phyloP scores from a whole-genome alignment of 2,113 vertebrate genomes.

The Aegotheles bennettii region DNA sequence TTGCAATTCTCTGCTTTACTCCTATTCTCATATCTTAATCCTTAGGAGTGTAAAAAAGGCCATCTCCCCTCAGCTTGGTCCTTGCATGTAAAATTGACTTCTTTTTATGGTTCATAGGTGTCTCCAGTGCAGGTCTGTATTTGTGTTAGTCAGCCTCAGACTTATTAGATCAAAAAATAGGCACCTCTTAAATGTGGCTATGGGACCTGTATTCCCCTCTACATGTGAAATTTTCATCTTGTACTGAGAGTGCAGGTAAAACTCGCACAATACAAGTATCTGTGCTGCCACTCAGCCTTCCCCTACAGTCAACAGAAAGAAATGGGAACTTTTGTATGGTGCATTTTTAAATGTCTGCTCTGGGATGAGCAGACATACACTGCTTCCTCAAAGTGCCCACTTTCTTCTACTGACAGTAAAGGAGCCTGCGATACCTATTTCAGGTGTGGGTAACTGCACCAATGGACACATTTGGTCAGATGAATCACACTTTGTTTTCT shows the following conservation, averaged over 20 bases:
- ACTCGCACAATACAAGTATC: background rate
- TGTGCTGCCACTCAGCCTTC: background rate
- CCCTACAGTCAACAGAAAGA: background rate
- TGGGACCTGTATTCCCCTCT: background rate
- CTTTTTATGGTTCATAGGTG: background rate
- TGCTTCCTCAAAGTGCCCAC: background rate
- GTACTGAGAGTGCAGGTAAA: background rate
- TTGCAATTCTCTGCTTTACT: background rate
- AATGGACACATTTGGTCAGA: background rate
- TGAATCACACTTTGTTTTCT: background rate
- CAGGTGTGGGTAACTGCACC: background rate
- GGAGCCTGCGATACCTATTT: background rate
- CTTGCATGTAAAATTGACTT: background rate
- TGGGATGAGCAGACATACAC: background rate
- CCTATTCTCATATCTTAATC: background rate
- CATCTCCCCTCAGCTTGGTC: background rate
- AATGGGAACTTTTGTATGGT: background rate
- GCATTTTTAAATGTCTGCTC: background rate
- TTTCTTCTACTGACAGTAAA: background rate
- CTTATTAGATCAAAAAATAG: background rate
- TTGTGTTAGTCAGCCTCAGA: background rate
- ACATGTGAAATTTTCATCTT: background rate
- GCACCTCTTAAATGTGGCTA: background rate
- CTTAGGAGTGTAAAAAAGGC: background rate
- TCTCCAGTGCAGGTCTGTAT: background rate